Conservation (phyloP, 2,888 invertebrate species). For the Eueremaeus valkanovi region DNA sequence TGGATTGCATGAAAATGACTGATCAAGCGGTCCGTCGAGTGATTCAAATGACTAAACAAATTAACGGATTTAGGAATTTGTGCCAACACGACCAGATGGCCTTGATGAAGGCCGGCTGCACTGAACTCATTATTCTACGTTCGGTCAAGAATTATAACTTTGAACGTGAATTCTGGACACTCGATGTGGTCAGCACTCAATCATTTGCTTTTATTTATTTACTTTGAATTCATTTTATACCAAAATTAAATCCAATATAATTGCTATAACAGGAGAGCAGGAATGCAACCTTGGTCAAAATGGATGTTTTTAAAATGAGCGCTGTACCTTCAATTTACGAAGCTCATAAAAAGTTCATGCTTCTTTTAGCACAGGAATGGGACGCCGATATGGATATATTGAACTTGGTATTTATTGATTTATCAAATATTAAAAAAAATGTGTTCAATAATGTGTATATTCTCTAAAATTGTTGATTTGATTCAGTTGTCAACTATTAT, state of each 20-base stretch:
- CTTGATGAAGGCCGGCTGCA: slow-evolving; percentile 84
- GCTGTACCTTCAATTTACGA: background rate
- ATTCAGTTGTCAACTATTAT: slow-evolving; percentile 77
- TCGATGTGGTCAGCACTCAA: background rate
- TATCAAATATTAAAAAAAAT: slow-evolving; percentile 59
- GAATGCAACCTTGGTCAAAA: background rate
- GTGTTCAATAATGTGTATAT: no score
- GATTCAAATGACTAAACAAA: slow-evolving; percentile 60
- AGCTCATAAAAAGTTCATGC: slow-evolving; percentile 68
- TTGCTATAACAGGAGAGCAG: background rate
- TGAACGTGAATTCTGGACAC: slow-evolving; percentile 60
- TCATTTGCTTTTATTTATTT: background rate
- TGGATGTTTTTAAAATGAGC: background rate
- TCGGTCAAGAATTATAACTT: slow-evolving; percentile 89
- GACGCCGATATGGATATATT: slow-evolving; percentile 75
- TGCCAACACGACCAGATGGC: slow-evolving; percentile 89
- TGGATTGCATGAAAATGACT: slow-evolving; percentile 82
- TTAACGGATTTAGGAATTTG: slow-evolving; percentile 79
- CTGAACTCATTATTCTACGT: slow-evolving; percentile 90
- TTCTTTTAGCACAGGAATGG: slow-evolving; percentile 79
- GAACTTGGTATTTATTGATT: slow-evolving; percentile 21
- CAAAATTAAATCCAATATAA: background rate
- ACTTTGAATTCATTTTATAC: no score
- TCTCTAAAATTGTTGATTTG: background rate
- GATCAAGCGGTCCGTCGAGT: slow-evolving; percentile 81